phyloP scores from a whole-genome alignment of 2,888 invertebrate species.

The Beris chalybata region DNA sequence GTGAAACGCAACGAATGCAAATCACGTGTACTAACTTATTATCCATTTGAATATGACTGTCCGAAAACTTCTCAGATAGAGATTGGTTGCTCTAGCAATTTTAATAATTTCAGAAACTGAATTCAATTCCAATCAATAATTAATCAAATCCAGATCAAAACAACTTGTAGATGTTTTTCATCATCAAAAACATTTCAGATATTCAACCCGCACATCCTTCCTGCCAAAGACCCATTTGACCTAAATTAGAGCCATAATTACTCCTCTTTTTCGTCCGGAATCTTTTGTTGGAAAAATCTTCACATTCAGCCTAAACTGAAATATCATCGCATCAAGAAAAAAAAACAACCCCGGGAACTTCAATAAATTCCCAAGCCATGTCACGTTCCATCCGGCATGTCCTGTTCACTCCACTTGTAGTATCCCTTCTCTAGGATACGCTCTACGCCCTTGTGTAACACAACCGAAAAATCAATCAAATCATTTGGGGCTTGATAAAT shows the following conservation, averaged over 20 bases:
- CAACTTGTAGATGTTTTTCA: too few species aligned
- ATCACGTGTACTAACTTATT: too few species aligned
- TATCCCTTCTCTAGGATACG: conserved; percentile 2
- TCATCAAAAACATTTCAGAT: too few species aligned
- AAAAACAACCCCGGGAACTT: not conserved
- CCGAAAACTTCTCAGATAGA: too few species aligned
- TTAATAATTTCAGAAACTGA: too few species aligned
- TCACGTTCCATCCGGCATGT: conserved; percentile 22
- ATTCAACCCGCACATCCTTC: too few species aligned
- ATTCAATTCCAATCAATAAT: too few species aligned
- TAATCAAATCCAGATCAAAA: too few species aligned
- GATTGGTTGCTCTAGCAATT: too few species aligned
- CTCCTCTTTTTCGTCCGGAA: conserved; percentile 5
- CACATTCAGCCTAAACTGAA: conserved; percentile 16
- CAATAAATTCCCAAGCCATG: conserved; percentile 18
- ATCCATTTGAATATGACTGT: too few species aligned
- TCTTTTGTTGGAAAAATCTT: conserved; percentile 4
- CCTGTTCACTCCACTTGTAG: not conserved
- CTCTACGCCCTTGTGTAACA: conserved; percentile 5
- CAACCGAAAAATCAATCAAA: conserved; percentile 23
- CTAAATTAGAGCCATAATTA: conserved; percentile 21
- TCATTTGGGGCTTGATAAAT: conserved; percentile 7
- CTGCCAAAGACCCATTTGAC: not conserved
- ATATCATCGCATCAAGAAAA: conserved; percentile 18
- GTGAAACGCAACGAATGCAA: too few species aligned